A percentile compares a stretch with the other conserved stretches of the same genome.
These are phyloP conservation scores for Vidua macroura DNA, from an alignment of 2,113 vertebrate species.

Conservation along the genomic window DNA sequence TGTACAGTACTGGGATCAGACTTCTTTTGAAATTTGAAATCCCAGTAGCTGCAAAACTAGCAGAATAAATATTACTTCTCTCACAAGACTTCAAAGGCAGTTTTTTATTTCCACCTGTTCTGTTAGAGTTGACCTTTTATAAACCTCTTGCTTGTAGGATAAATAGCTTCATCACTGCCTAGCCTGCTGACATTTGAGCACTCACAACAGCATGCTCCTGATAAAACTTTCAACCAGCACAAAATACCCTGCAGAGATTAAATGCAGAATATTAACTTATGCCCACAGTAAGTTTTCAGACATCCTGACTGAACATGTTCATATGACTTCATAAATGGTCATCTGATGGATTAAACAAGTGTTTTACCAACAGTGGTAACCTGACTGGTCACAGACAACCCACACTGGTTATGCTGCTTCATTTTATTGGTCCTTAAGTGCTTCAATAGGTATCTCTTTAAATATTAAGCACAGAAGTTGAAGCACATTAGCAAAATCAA, in stretches of 20 bases:
- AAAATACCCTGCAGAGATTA: neutral
- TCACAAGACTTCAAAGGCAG: neutral
- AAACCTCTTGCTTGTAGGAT: neutral
- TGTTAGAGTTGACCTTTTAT: neutral
- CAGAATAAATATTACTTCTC: neutral
- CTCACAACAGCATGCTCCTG: neutral
- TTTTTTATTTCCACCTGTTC: neutral
- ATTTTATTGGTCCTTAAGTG: neutral
- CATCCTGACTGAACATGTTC: neutral
- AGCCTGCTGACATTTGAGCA: neutral
- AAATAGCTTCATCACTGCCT: neutral
- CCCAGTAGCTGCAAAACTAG: neutral
- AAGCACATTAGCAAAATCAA: neutral
- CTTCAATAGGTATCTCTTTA: neutral
- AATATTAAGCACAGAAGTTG: neutral
- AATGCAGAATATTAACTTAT: neutral
- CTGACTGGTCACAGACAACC: neutral
- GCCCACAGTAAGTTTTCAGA: neutral
- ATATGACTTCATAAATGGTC: neutral
- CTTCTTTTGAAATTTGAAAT: neutral
- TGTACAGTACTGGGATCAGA: neutral
- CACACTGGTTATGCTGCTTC: neutral
- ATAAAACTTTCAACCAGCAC: neutral
- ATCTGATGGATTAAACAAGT: neutral
- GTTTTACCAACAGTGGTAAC: neutral